These are phyloP conservation scores for Metopia argyrocephala DNA, from an alignment of 2,888 invertebrate genomes.

Conservation along the genomic window DNA sequence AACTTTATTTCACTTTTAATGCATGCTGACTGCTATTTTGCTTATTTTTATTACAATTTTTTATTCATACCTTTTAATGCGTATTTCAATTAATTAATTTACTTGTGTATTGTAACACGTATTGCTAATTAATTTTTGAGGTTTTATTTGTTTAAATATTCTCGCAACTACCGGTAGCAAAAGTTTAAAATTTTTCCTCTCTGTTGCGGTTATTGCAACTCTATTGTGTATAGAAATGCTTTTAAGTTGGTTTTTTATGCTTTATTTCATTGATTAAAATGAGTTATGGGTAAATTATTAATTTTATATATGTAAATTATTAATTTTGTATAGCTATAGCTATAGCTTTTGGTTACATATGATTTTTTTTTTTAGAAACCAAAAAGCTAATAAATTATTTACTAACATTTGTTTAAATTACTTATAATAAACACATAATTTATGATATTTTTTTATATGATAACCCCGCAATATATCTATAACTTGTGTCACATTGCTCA, in stretches of 20 bases:
- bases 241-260: constrained; percentile 24
- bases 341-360: constrained; percentile 13
- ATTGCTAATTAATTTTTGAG: constrained; percentile 72
- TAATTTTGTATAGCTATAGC: no score
- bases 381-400: neutral
- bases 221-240: constrained; percentile 13
- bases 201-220: constrained; percentile 50
- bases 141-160: constrained; percentile 66
- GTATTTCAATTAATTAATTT: constrained; percentile 69
- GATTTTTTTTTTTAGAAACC: no score
- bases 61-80: constrained; percentile 38
- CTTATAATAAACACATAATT: neutral
- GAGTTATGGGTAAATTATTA: constrained; percentile 46
- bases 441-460: neutral
- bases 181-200: constrained; percentile 14
- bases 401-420: neutral
- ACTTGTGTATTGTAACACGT: constrained; percentile 64
- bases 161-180: constrained; percentile 24
- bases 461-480: no score
- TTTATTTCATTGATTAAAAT: constrained; percentile 61
- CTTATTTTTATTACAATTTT: neutral
- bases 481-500: no score
- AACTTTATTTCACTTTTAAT: neutral
- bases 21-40: neutral
- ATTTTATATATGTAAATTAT: neutral